Evolutionary conservation across 2,888 invertebrate species (phyloP).

Genomic region (Melipona beecheii): DNA sequence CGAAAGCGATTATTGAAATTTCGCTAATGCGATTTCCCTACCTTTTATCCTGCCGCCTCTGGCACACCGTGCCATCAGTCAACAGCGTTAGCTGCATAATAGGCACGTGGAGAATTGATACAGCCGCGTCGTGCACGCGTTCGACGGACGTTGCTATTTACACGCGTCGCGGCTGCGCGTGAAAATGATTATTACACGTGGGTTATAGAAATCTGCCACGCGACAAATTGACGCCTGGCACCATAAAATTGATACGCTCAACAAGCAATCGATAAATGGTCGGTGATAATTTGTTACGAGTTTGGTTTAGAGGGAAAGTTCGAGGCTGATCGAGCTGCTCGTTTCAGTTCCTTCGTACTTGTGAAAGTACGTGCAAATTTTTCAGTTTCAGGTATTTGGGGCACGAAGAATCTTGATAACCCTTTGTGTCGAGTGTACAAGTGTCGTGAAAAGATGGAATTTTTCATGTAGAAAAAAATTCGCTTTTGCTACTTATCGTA

Average conservation of each 20-base stretch:
- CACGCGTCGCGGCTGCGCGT: not conserved
- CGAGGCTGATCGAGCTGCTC: not conserved
- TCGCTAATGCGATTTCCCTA: conserved; percentile 75
- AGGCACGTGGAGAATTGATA: conserved; percentile 18
- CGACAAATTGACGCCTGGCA: not conserved
- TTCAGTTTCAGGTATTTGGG: not conserved
- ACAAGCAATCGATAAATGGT: not conserved
- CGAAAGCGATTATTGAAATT: conserved; percentile 77
- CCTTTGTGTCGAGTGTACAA: too few species aligned
- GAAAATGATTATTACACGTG: not conserved
- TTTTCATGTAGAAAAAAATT: too few species aligned
- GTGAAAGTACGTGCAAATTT: not conserved
- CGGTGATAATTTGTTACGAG: not conserved
- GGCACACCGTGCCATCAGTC: conserved; percentile 27
- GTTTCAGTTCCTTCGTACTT: not conserved
- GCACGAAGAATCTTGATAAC: not conserved
- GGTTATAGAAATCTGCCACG: not conserved
- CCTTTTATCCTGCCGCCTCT: conserved; percentile 14
- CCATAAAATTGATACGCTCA: not conserved
- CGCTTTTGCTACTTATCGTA: too few species aligned
- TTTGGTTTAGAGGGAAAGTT: not conserved
- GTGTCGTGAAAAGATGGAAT: too few species aligned
- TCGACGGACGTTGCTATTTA: conserved; percentile 25
- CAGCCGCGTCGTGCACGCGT: conserved; percentile 3
- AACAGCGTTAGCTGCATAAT: not conserved